Evolutionary conservation across 53 echinoderm and acorn worm species (phyloP).

Genomic region (Hippasteria phrygiana): DNA sequence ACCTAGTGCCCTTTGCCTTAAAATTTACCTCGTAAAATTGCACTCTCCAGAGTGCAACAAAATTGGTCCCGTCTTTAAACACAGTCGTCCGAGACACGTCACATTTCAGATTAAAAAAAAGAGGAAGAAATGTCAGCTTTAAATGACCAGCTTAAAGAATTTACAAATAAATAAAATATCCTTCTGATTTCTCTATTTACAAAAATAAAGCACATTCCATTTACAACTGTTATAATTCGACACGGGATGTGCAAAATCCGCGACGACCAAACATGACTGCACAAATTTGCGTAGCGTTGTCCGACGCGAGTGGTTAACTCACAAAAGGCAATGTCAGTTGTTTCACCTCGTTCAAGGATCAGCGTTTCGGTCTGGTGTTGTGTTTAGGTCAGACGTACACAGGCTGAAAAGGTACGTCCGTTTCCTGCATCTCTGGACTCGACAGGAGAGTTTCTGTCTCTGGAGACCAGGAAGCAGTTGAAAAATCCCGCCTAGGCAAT

Average conservation of each 20-base stretch:
- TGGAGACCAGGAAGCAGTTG: conserved; percentile 39
- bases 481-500: conserved; percentile 28
- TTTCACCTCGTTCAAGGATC: background rate
- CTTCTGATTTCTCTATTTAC: background rate
- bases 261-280: too few species aligned
- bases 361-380: background rate
- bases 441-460: conserved; percentile 22
- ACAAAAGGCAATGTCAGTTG: background rate
- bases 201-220: conserved; percentile 18
- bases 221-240: too few species aligned
- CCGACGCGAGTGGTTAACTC: too few species aligned
- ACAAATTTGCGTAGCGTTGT: too few species aligned
- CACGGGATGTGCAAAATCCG: too few species aligned
- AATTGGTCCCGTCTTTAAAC: too few species aligned
- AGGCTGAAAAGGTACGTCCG: background rate
- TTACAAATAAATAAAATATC: conserved; percentile 50
- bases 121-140: background rate
- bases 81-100: too few species aligned
- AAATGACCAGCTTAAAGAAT: background rate
- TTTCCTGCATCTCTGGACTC: background rate
- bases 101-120: background rate
- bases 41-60: too few species aligned
- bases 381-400: conserved; percentile 40
- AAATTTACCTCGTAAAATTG: too few species aligned
- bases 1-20: too few species aligned